Evolutionary conservation across 2,888 invertebrate species (phyloP).

Genomic region (Scotopteryx bipunctaria): DNA sequence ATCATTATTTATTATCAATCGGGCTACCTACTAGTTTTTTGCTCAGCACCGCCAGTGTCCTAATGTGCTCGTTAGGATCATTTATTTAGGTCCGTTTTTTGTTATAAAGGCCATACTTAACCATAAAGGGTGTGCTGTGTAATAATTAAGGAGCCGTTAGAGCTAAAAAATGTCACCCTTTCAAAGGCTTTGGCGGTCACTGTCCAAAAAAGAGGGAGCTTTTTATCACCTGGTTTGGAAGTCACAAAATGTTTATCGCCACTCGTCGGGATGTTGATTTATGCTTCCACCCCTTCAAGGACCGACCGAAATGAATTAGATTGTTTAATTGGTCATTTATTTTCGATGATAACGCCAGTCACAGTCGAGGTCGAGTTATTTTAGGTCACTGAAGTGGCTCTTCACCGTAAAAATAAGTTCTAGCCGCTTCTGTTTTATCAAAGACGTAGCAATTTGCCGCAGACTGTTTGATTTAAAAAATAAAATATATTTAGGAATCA

Average conservation of each 20-base stretch:
- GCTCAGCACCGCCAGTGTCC: constrained; percentile 43
- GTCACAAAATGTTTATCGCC: constrained; percentile 83
- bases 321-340: constrained; percentile 83
- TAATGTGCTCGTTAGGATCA: constrained; percentile 64
- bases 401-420: constrained; percentile 46
- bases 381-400: constrained; percentile 64
- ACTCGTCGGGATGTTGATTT: constrained; percentile 80
- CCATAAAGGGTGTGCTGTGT: constrained; percentile 70
- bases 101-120: constrained; percentile 61
- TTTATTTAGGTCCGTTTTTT: constrained; percentile 77
- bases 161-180: constrained; percentile 81
- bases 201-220: constrained; percentile 74
- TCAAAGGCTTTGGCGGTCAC: constrained; percentile 62
- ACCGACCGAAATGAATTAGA: constrained; percentile 76
- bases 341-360: constrained; percentile 71
- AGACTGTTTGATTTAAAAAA: constrained; percentile 25
- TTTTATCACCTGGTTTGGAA: constrained; percentile 81
- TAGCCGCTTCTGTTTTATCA: constrained; percentile 43
- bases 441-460: constrained; percentile 23
- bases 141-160: constrained; percentile 78
- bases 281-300: constrained; percentile 74
- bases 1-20: constrained; percentile 68
- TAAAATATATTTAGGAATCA: constrained; percentile 59
- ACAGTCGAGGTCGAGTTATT: constrained; percentile 55
- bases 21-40: constrained; percentile 65